Evolutionary conservation across 2,113 vertebrate species (phyloP).

Genomic region (Pantherophis guttatus): DNA sequence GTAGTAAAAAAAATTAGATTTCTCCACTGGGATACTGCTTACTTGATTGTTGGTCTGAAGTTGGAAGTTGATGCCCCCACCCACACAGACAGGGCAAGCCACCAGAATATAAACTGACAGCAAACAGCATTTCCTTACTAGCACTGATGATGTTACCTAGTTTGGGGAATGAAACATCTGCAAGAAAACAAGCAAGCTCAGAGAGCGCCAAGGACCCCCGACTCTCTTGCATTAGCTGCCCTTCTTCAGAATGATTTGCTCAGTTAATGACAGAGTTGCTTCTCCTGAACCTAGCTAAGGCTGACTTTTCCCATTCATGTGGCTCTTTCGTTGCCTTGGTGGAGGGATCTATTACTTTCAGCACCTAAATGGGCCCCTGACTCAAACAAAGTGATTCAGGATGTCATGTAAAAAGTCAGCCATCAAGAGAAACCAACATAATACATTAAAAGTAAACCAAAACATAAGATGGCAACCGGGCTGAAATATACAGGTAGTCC

Average conservation of each 20-base stretch:
- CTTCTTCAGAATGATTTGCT: background rate
- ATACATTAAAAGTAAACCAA: background rate
- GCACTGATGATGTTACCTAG: too few species aligned
- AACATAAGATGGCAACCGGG: background rate
- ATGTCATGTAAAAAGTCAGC: background rate
- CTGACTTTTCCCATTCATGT: background rate
- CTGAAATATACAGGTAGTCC: background rate
- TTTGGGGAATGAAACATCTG: too few species aligned
- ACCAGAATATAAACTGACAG: too few species aligned
- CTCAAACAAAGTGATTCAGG: background rate
- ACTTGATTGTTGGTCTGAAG: too few species aligned
- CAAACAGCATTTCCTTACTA: too few species aligned
- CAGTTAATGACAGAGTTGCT: background rate
- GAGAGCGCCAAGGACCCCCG: background rate
- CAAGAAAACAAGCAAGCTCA: too few species aligned
- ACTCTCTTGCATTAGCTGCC: background rate
- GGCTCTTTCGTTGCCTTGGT: background rate
- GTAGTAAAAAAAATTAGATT: too few species aligned
- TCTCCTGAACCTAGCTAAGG: background rate
- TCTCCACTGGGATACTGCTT: too few species aligned
- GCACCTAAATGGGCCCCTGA: background rate
- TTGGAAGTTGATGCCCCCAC: too few species aligned
- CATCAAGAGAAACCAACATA: background rate
- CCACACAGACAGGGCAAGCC: too few species aligned
- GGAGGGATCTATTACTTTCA: background rate